Conservation (phyloP, 2,888 invertebrate species). For the Crepidodera aurea region DNA sequence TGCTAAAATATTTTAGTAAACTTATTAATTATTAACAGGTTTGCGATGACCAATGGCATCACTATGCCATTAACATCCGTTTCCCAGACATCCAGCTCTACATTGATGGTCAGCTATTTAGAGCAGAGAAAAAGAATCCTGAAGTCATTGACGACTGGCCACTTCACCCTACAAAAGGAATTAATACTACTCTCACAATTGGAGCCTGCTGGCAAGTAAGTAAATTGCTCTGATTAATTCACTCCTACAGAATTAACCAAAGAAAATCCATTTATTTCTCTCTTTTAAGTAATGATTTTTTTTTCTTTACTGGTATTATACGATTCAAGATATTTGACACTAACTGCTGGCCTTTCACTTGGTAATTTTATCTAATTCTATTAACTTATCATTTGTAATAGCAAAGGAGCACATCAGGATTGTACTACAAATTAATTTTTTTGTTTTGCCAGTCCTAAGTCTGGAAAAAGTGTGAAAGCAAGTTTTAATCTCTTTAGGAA, state of each 20-base stretch:
- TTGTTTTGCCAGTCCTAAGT: too few relatives aligned
- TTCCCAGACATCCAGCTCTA: slow-evolving; percentile 89
- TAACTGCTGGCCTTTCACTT: too few relatives aligned
- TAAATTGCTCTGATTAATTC: not conserved
- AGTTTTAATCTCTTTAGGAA: too few relatives aligned
- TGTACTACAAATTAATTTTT: too few relatives aligned
- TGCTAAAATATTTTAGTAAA: slow-evolving; percentile 3
- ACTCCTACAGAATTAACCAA: not conserved
- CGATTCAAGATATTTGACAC: too few relatives aligned
- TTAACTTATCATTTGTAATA: too few relatives aligned
- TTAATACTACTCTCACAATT: slow-evolving; percentile 91
- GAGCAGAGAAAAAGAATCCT: slow-evolving; percentile 78
- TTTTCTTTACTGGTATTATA: too few relatives aligned
- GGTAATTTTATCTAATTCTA: too few relatives aligned
- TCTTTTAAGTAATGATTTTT: not conserved
- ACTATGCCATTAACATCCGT: slow-evolving; percentile 92
- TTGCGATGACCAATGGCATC: slow-evolving; percentile 99
- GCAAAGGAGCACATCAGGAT: too few relatives aligned
- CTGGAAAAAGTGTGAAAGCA: too few relatives aligned
- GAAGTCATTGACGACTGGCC: slow-evolving; percentile 99
- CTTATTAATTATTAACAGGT: slow-evolving; percentile 68
- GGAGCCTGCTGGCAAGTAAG: slow-evolving; percentile 97
- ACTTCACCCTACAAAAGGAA: slow-evolving; percentile 91
- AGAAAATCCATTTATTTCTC: not conserved
- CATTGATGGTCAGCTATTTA: slow-evolving; percentile 83